phyloP scores from a whole-genome alignment of 2,888 invertebrate species.

The Dryobota labecula region DNA sequence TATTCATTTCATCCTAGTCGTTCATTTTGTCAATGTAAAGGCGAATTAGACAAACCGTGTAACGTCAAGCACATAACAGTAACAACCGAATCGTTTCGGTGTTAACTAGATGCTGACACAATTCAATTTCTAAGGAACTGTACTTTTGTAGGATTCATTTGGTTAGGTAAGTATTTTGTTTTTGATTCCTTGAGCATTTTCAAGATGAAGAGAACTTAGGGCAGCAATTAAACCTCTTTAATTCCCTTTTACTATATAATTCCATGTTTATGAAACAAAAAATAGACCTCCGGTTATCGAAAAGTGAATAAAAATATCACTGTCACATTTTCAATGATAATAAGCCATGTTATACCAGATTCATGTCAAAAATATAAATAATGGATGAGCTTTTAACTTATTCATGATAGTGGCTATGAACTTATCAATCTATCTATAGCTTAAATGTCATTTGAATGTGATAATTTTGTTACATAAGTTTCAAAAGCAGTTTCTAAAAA shows the following conservation, averaged over 20 bases:
- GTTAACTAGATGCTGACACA: slow-evolving; percentile 49
- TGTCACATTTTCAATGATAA: background rate
- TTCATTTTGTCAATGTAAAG: slow-evolving; percentile 40
- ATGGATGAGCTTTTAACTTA: slow-evolving; percentile 30
- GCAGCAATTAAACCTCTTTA: slow-evolving; percentile 3
- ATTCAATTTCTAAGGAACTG: slow-evolving; percentile 24
- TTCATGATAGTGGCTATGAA: slow-evolving; percentile 9
- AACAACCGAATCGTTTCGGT: slow-evolving; percentile 50
- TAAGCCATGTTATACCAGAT: background rate
- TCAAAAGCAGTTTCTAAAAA: background rate
- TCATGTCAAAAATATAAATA: background rate
- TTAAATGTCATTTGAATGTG: background rate
- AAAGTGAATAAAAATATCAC: background rate
- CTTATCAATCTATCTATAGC: background rate
- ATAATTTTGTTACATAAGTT: no score
- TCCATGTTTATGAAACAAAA: background rate
- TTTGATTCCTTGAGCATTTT: slow-evolving; percentile 7
- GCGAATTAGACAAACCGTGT: slow-evolving; percentile 53
- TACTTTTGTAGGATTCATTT: slow-evolving; percentile 4
- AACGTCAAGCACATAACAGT: slow-evolving; percentile 62
- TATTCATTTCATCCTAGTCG: slow-evolving; percentile 53
- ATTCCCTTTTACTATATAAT: background rate
- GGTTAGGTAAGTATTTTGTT: background rate
- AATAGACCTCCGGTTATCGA: background rate
- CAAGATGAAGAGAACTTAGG: background rate